Base-by-base conservation (phyloP, 2,888 invertebrate genomes). In the Junonia oenone region DNA sequence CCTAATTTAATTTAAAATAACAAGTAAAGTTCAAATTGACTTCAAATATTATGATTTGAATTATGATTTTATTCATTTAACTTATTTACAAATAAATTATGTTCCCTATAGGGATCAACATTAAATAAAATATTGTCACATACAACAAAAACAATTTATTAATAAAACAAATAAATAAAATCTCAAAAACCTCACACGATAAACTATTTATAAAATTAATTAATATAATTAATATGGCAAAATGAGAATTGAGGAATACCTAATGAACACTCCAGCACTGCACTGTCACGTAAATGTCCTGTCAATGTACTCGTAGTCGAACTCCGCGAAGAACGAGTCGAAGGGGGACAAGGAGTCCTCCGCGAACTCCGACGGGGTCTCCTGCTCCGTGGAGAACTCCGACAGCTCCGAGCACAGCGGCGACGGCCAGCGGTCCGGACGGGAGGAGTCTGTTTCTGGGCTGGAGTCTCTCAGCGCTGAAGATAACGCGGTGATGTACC, bases 401-500 rank as follows among this genome's bases (percentile, higher is more conserved):
- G 92, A 92, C 51, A 91, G 80, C 57, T 92, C 92, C 15, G 92
- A 92, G 64, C 92, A 81, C 40, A 81, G 72, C 0, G 90, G 87
- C 9, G 90, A 89, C 5, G 85, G 78, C 88, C 87, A 88, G 51
- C 83, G 81, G 19, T 83, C 88, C 2, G 82, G 81, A 22, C 78
- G 69, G 3, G 53, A 43, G 13, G 50, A 54, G 29, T 81, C 83
- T 2, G 76, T 75, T 0, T 75, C 79, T 0, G 81, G 69, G 13
- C 73, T 73, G 64, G 82, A 47, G 63, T 89, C 83, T n/a, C 91
- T 82, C 58, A 95, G 81, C 0, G 94, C 93, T 0, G 93, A 90
- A n/a, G 93, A 93, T 49, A 97, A 83, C 11, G 95, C 93, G 9
- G 93, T 87, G 63, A 97, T 97, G 76, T 97, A 97, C 72, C 95